phyloP scores from a whole-genome alignment of 2,113 vertebrate genomes.

The Solenodon paradoxus region DNA sequence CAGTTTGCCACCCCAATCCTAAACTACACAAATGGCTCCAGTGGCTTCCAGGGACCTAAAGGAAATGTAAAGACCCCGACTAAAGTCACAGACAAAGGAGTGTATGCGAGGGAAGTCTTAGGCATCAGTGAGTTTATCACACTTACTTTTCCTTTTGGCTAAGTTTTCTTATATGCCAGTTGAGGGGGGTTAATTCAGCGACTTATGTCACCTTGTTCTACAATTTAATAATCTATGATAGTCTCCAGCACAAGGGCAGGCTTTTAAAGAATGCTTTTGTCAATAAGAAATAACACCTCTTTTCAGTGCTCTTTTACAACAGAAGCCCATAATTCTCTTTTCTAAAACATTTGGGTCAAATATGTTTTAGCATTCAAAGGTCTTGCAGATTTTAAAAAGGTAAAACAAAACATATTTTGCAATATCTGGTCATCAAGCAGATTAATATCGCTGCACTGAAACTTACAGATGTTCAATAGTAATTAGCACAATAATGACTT shows the following conservation, averaged over 20 bases:
- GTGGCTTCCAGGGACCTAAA: neutral
- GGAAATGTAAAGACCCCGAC: neutral
- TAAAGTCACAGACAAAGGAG: neutral
- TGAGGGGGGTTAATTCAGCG: neutral
- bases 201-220: neutral
- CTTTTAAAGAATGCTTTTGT: neutral
- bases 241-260: neutral
- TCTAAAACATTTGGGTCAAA: neutral
- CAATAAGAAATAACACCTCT: neutral
- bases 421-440: neutral
- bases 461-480: neutral
- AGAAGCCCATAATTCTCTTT: neutral
- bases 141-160: neutral
- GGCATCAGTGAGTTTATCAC: neutral
- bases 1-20: neutral
- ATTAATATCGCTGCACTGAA: constrained; percentile 9
- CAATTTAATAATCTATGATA: neutral
- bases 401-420: neutral
- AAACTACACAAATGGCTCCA: neutral
- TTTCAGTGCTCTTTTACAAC: neutral
- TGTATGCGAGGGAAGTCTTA: neutral
- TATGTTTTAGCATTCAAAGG: neutral
- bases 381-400: neutral
- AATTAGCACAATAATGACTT: neutral
- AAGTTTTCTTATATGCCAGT: neutral